Conservation (phyloP, 2,113 vertebrate species). For the Euleptes europaea region DNA sequence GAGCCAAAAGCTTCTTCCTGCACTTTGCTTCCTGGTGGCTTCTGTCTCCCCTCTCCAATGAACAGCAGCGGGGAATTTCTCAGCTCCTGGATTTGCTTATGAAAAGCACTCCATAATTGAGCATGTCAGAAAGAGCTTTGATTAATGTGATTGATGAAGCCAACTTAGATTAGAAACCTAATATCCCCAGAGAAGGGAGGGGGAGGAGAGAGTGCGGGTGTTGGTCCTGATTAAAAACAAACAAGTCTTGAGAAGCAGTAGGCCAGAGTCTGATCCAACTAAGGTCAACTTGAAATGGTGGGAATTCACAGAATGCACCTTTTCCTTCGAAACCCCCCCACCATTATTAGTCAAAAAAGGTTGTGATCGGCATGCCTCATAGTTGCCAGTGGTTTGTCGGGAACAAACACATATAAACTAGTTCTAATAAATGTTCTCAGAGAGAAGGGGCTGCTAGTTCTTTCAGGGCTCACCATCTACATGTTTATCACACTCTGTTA, state of each 20-base stretch:
- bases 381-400: not conserved
- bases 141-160: not conserved
- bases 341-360: not conserved
- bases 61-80: not conserved
- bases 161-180: not conserved
- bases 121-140: constrained; percentile 6
- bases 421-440: no score
- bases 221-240: not conserved
- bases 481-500: no score
- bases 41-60: not conserved
- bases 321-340: not conserved
- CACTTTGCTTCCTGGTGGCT: not conserved
- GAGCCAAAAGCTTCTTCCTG: not conserved
- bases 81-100: not conserved
- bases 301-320: not conserved
- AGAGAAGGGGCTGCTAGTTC: no score
- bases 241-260: not conserved
- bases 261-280: no score
- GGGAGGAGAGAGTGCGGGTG: not conserved
- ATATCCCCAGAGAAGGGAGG: not conserved
- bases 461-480: not conserved
- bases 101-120: not conserved
- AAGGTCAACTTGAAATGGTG: not conserved
- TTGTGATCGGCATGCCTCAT: no score
- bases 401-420: not conserved